Evolutionary conservation across 2,888 invertebrate genomes (phyloP), one percentile per base, ranked within the genome.

Genomic region (Polyploca ridens): DNA sequence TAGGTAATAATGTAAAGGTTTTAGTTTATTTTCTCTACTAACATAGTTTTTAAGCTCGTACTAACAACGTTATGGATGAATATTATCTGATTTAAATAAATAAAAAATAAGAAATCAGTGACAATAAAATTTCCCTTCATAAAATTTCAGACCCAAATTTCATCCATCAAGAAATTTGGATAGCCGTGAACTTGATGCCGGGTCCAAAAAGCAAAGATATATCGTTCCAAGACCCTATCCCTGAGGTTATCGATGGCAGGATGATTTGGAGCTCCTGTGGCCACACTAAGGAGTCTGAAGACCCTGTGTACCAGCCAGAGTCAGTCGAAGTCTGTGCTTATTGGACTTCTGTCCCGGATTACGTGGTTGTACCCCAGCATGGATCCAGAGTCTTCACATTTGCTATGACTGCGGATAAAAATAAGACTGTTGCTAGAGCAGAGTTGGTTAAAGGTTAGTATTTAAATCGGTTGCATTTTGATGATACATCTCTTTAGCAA

Each of bases 401-500:
- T 70, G 88, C 93, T 0, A 93, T 95, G 90, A 94, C 95, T 0
- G 94, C 90, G 3, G 95, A 95, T 76, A 90, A 90, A 44, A 88
- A 93, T 59, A 89, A 87, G 63, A 90, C 88, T 1, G 84, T 95
- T 0, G 95, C 95, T 0, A 88, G 84, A 65, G 69, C 84, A 19
- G 94, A 94, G 67, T 71, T 93, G 38, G 71, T 89, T 46, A 88
- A 89, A 90, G 91, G 93, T 93, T 74, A 67, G 77, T 83, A 27
- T 64, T 10, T 8, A 38, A 38, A 38, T 38, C 10, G 38, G 3
- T 10, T 38, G 10, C 38, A 10, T 8, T 10, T 38, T 38, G 38
- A 3, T 38, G 35, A 6, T 35, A 7, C 3, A 4, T 0, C 35
- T 6, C 35, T 6, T 7, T 35, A 5, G 5, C 7, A 35, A 35